phyloP scores from a whole-genome alignment of 2,113 vertebrate species.

The Lamprotornis superbus region DNA sequence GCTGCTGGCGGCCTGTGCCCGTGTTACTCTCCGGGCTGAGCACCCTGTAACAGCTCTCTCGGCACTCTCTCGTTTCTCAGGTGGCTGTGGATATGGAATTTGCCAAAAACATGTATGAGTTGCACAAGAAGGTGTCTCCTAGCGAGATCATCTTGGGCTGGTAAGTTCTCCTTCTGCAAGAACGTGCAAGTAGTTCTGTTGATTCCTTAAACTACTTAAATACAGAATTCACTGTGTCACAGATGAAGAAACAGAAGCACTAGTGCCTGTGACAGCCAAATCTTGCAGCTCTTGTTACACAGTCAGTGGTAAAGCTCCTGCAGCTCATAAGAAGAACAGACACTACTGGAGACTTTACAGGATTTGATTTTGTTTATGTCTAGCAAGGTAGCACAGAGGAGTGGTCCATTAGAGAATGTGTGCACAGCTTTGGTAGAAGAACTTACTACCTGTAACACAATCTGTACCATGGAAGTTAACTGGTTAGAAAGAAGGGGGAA shows the following conservation, averaged over 20 bases:
- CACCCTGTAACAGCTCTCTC: neutral
- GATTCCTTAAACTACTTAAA: neutral
- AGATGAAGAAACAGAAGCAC: neutral
- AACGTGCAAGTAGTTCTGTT: neutral
- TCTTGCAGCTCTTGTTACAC: neutral
- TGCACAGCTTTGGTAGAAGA: neutral
- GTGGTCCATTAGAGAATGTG: neutral
- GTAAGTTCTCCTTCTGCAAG: slow-evolving; percentile 66
- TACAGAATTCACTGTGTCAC: fast-evolving
- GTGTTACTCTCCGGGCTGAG: fast-evolving
- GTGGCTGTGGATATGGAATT: slow-evolving; percentile 99
- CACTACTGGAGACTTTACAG: fast-evolving
- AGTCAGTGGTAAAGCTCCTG: neutral
- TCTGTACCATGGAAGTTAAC: neutral
- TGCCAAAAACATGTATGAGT: slow-evolving; percentile 98
- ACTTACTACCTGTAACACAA: neutral
- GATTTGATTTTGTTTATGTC: neutral
- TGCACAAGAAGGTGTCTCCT: slow-evolving; percentile 96
- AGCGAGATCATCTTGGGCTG: slow-evolving; percentile 96
- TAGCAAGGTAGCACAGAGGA: neutral
- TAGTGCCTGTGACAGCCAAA: neutral
- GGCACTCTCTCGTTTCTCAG: slow-evolving; percentile 60
- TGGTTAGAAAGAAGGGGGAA: neutral
- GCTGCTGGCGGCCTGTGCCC: neutral
- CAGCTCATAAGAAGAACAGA: neutral